Evolutionary conservation across 2,797 vertebrate species (phyloP), one percentile per base, ranked within the genome.

Genomic region (Brachyalestes nurse): DNA sequence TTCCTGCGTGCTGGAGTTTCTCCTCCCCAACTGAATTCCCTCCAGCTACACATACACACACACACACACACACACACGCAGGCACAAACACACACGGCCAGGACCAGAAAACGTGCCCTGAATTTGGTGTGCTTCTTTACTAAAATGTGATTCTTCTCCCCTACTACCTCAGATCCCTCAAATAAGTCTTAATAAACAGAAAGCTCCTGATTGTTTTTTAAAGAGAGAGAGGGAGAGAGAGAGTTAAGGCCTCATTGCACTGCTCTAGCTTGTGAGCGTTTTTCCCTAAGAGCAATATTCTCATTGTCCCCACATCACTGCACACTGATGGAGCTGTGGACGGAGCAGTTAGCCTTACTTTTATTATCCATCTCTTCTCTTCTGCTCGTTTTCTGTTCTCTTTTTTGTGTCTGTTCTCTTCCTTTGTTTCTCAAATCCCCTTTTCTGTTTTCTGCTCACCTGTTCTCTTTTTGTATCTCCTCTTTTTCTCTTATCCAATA

Each of bases 1-100:
- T 83, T 83, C 73, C 78, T 60, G 17, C 45, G 77, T 62, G 51
- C 53, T 60, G 65, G 77, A 80, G 65, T 47, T 40, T 21, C 66
- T 85, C 53, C 76, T 79, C 55, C 65, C 51, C 61, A 67, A 61
- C 67, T 67, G 45, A 57, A 53, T 70, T 55, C 57, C 40, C 69
- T 79, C 62, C 57, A 69, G 34, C 28, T 19, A 45, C 72, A 69
- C 55, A 69, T 17, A 42, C 61, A 70, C 49, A 69, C 64, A 66
- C 62, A 38, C 75, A 66, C 45, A 66, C 47, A 77, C 53, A 10
- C 8, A 47, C 45, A 47, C 45, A 47, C 40, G 8, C 40, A 62
- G 58, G 49, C 73, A 62, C 58, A 61, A 55, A 61, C 75, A 77
- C 76, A 78, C 76, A 70, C 53, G 38, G 51, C n/a, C 49, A 55